phyloP scores from a whole-genome alignment of 2,888 invertebrate genomes.

The Ennomos fuscantarius region DNA sequence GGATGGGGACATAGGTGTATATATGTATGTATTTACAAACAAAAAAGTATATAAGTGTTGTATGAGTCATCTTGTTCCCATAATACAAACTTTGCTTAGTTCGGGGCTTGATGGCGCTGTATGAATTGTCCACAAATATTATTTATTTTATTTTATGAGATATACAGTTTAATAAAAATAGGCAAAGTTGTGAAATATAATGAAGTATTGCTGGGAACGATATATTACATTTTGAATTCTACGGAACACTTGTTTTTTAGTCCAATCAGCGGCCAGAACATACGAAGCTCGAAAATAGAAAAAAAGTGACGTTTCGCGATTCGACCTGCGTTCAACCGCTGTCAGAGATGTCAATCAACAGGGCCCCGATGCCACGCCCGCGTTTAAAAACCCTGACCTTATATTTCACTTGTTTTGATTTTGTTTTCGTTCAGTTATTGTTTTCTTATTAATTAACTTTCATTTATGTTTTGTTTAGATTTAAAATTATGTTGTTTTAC shows the following conservation, averaged over 20 bases:
- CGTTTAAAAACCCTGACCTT: conserved; percentile 43
- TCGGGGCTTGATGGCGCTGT: too few relatives aligned
- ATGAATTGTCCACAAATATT: too few relatives aligned
- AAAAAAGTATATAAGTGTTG: too few relatives aligned
- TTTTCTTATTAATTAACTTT: conserved; percentile 43
- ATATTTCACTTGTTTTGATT: conserved; percentile 38
- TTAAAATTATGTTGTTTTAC: conserved; percentile 1
- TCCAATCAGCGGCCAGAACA: conserved; percentile 42
- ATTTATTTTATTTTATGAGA: too few relatives aligned
- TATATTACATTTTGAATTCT: conserved; percentile 16
- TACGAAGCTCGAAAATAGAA: conserved; percentile 43
- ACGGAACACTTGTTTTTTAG: conserved; percentile 53
- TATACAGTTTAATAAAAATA: too few relatives aligned
- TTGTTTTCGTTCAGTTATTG: conserved; percentile 38
- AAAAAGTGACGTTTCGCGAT: conserved; percentile 74
- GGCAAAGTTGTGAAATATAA: too few relatives aligned
- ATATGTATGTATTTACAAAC: too few relatives aligned
- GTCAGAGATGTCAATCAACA: conserved; percentile 78
- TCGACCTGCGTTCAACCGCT: conserved; percentile 81
- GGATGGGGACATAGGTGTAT: too few relatives aligned
- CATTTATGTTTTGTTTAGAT: conserved; percentile 14
- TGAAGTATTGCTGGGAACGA: too few relatives aligned
- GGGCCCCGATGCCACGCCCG: conserved; percentile 38
- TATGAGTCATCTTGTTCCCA: too few relatives aligned
- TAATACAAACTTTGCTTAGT: too few relatives aligned